A percentile compares a stretch with the other conserved stretches of the same genome.
These are phyloP conservation scores for Dione vanillae DNA, from an alignment of 2,888 invertebrate genomes.

Conservation along the genomic window DNA sequence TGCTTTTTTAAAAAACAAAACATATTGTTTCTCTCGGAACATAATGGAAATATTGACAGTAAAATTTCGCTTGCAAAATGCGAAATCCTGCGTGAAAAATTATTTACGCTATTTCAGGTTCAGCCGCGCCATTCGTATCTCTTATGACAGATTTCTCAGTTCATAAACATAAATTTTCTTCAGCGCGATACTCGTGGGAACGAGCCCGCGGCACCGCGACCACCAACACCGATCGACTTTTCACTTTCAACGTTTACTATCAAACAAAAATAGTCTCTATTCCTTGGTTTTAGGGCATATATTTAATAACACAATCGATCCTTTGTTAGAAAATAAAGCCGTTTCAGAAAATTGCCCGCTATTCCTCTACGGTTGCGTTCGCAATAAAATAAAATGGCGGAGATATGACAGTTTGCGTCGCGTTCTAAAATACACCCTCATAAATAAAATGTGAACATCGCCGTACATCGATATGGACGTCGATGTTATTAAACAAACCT, in stretches of 20 bases:
- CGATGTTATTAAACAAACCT: slow-evolving; percentile 48
- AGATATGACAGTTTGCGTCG: slow-evolving; percentile 56
- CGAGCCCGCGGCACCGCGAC: slow-evolving; percentile 73
- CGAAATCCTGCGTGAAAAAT: slow-evolving; percentile 70
- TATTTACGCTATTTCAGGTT: slow-evolving; percentile 80
- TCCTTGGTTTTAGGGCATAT: slow-evolving; percentile 40
- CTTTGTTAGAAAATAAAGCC: slow-evolving; percentile 72
- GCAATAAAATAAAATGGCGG: slow-evolving; percentile 73
- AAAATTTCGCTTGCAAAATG: slow-evolving; percentile 40
- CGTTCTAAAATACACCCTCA: slow-evolving; percentile 60
- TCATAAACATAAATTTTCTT: slow-evolving; percentile 83
- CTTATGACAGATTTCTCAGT: slow-evolving; percentile 83
- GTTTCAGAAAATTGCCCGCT: slow-evolving; percentile 71
- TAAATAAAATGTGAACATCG: slow-evolving; percentile 72
- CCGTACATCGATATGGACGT: slow-evolving; percentile 59
- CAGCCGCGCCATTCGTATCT: slow-evolving; percentile 75
- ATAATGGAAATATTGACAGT: background rate
- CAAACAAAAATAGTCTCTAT: slow-evolving; percentile 58
- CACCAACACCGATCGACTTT: slow-evolving; percentile 80
- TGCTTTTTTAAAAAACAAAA: background rate
- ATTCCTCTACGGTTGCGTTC: slow-evolving; percentile 62
- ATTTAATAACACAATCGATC: slow-evolving; percentile 42
- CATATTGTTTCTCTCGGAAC: background rate
- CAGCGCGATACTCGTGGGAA: slow-evolving; percentile 80
- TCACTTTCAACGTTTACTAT: slow-evolving; percentile 68